Base-by-base conservation (phyloP, 2,888 invertebrate species). In the Drosophila sordidapex region DNA sequence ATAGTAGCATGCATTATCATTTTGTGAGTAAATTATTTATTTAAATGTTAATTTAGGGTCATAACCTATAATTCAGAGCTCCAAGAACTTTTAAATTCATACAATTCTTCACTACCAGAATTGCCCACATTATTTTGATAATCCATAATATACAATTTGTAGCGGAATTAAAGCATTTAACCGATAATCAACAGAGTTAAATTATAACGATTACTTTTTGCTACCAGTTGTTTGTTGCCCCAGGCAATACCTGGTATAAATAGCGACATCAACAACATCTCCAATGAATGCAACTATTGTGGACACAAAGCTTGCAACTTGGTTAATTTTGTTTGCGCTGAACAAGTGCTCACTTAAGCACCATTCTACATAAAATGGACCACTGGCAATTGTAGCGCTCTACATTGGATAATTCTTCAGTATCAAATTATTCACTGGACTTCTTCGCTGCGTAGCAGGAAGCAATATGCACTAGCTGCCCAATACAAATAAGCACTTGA, bases 401-500 rank as follows among this genome's bases (percentile, higher is more conserved):
- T 56, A 52, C 21, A 31, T 58, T 13, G 35, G 63, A 80, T 79
- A 74, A 89, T 89, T 73, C 87, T 65, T 87, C 75, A 88, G 68
- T 73, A 75, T 83, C 72, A 72, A 81, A 83, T 85, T 79, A 77
- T 82, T 74, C 75, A 52, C 66, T 35, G 53, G 40, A 57, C 51
- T 54, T 59, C 13, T 25, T 4, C n/a, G 36, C 18, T 29, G 46
- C 21, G 15, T 27, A 21, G 36, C 65, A 35, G 66, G 56, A 65
- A 31, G 10, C 48, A 40, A 64, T 18, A 57, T 64, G 69, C 69
- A 67, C 72, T 70, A 29, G 75, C 73, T 70, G 64, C 66, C 72
- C 79, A 89, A 87, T 79, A 76, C 76, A 83, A 87, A 87, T 87
- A 89, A 87, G 70, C 85, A 87, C 83, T 87, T 74, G 82, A 83